Evolutionary conservation across 2,797 vertebrate genomes (phyloP), one percentile per base, ranked within the genome.

Genomic region (Sebastes taczanowskii): DNA sequence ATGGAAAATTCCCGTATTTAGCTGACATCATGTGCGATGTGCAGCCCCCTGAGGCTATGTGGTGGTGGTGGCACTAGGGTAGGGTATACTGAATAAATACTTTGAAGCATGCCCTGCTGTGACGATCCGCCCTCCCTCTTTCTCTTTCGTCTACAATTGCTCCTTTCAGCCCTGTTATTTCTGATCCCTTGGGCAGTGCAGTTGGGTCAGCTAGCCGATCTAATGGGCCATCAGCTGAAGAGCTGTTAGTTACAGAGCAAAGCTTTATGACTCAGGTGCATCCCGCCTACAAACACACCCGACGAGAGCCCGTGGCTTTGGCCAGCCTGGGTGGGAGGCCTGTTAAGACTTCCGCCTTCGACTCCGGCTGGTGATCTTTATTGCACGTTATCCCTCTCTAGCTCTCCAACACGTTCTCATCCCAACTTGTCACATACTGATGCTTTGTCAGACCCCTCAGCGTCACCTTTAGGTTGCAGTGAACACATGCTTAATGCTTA

Each of bases 191-290:
- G 67, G 83, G 49, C 60, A 56, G 59, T 81, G 69, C 67, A 74
- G 58, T 80, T 60, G 7, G 81, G 76, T 88, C 78, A 91, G 46
- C 78, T 55, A 73, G 80, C 35, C 60, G 58, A 65, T 82, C 68
- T 91, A 86, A 87, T 66, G 55, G 61, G 27, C 80, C 67, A 80
- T 90, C 76, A 85, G 69, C 77, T 77, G n/a, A 76, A 83, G n/a
- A 55, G 25, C 49, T 71, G 61, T 23, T 89, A 70, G 76, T 83
- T 87, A 87, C 60, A 87, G 70, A 82, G 77, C 68, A 76, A 79
- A 73, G 78, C 74, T 88, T 89, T 89, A 88, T 92, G 85, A 86
- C 82, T 86, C 89, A 82, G 86, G 83, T 89, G 83, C 56, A 88
- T 91, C 88, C 65, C 74, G 84, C 79, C 80, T 64, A 83, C 80